Base-by-base conservation (phyloP, 37 sponge, comb jelly and placozoan species). In the Halisarca cf. caerulea region DNA sequence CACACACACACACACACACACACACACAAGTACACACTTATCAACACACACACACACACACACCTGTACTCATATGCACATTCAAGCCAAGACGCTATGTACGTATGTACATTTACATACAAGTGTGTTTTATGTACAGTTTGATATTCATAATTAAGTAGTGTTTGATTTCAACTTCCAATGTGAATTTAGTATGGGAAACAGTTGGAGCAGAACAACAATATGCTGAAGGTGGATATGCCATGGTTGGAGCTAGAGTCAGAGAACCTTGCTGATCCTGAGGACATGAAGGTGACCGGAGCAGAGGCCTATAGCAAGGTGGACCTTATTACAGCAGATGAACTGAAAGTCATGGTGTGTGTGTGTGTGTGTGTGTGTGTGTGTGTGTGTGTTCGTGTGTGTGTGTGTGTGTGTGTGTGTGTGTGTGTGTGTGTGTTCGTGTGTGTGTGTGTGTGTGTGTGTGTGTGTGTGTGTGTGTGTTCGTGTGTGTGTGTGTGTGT, bases 221-320 rank as follows among this genome's bases (percentile, higher is more conserved):
- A 92, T 42, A 79, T 81, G 45, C 88, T 74, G 20, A 88, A 88
- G 70, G 80, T 45, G 5, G 89, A 92, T 41, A 82, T 88, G 80
- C 92, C 92, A 18, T 92, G 92, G 92, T 40, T 92, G 73, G 86
- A 88, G 58, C 80, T 92, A 61, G 92, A 92, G 73, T 82, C 85
- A 6, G 92, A 88, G 30, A 82, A 85, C 68, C 58, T 92, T 15
- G 42, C 6, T 7, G 30, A 62, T n/a, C 77, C 77, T 1, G 77
- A 74, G 42, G 45, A 3, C 21, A 51, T 3, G 23, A 18, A n/a
- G 17, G 18, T 20, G 11, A 0, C 33, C 9, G 36, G 2, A 24
- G 58, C 28, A 21, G 44, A 44, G 32, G 20, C 80, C 0, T 58
- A 54, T 36, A 34, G 53, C 25, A 32, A 53, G 21, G 34, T 51